phyloP scores from a whole-genome alignment of 2,888 invertebrate species.

The Prionchulus punctatus region DNA sequence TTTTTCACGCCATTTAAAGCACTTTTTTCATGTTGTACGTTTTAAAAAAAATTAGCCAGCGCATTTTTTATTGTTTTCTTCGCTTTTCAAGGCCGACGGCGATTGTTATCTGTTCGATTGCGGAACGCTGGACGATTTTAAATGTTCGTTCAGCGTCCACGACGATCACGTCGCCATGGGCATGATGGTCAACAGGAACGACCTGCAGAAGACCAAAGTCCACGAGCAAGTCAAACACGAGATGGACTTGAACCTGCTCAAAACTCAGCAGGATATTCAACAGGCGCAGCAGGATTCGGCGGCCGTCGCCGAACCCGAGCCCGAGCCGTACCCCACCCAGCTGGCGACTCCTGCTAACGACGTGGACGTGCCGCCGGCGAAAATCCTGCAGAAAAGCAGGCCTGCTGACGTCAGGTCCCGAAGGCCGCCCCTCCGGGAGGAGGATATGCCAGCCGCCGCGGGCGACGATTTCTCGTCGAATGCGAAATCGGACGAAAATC shows the following conservation, averaged over 20 bases:
- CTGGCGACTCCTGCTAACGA: neutral
- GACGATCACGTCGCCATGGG: slow-evolving; percentile 12
- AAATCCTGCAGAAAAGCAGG: too few species aligned
- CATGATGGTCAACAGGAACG: slow-evolving; percentile 10
- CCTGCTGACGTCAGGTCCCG: too few species aligned
- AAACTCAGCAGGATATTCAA: neutral
- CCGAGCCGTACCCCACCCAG: neutral
- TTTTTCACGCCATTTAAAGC: too few species aligned
- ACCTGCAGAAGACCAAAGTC: slow-evolving; percentile 5
- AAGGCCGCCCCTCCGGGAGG: too few species aligned
- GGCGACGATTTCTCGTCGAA: too few species aligned
- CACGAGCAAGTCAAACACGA: slow-evolving; percentile 13
- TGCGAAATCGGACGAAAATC: too few species aligned
- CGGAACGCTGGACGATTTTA: slow-evolving; percentile 11
- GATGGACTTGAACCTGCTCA: slow-evolving; percentile 10
- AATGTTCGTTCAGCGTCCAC: slow-evolving; percentile 12
- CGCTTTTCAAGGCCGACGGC: neutral
- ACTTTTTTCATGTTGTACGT: too few species aligned
- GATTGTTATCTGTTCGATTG: slow-evolving; percentile 15
- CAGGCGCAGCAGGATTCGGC: neutral
- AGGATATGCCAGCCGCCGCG: too few species aligned
- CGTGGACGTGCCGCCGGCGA: too few species aligned
- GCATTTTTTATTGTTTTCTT: neutral
- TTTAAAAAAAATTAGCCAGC: neutral
- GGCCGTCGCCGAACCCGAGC: neutral